phyloP scores from a whole-genome alignment of 2,888 invertebrate genomes.

The Brenthis daphne region DNA sequence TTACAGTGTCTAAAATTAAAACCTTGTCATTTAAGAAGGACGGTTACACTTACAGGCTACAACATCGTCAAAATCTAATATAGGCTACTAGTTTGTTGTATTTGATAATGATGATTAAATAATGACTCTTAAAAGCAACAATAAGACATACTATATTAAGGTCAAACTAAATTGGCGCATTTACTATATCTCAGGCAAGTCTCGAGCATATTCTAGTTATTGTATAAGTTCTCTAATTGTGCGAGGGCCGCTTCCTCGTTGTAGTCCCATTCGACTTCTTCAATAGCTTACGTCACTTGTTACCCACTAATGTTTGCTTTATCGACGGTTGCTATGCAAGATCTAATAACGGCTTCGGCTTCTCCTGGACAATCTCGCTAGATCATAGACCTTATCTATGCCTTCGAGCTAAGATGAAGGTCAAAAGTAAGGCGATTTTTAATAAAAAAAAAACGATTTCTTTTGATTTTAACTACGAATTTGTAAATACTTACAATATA shows the following conservation, averaged over 20 bases:
- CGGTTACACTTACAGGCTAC: too few species aligned
- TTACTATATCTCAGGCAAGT: slow-evolving; percentile 2
- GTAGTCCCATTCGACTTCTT: slow-evolving; percentile 37
- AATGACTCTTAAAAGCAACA: background rate
- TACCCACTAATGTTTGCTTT: slow-evolving; percentile 33
- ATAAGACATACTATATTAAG: slow-evolving; percentile 4
- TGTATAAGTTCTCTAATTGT: slow-evolving; percentile 47
- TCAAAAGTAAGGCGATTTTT: too few species aligned
- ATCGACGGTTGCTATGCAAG: slow-evolving; percentile 35
- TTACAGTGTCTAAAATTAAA: too few species aligned
- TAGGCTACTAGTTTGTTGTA: too few species aligned
- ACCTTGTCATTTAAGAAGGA: too few species aligned
- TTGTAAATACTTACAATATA: slow-evolving; percentile 17
- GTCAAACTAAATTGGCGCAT: slow-evolving; percentile 9
- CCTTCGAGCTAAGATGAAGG: too few species aligned
- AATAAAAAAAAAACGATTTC: background rate
- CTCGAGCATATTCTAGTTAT: slow-evolving; percentile 34
- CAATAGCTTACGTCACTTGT: slow-evolving; percentile 45
- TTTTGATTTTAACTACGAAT: slow-evolving; percentile 16
- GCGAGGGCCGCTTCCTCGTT: slow-evolving; percentile 43
- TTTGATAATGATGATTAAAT: background rate
- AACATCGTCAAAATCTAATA: too few species aligned
- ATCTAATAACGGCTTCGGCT: slow-evolving; percentile 7
- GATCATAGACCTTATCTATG: too few species aligned
- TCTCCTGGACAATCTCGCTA: too few species aligned